Evolutionary conservation across 2,113 vertebrate species (phyloP), one percentile per base, ranked within the genome.

Genomic region (Scatophagus argus): DNA sequence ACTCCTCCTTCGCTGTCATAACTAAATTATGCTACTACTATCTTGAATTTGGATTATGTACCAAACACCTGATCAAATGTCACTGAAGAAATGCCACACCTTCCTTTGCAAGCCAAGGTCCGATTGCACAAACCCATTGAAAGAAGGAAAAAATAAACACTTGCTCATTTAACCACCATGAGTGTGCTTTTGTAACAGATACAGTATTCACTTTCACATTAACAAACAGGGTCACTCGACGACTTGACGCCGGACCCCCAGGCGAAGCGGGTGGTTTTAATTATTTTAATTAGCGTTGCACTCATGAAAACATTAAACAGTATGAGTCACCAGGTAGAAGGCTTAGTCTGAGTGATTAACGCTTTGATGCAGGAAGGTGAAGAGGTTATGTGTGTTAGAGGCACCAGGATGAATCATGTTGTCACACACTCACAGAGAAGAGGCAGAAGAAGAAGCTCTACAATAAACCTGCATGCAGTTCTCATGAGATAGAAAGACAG

Each of bases 131-230:
- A 52, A 5, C 17, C 29, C 16, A 27, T 10, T 60, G 47, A 54
- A 43, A 54, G 36, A 46, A 56, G n/a, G n/a, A 19, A 62, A 59
- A 29, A 13, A 25, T 19, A 56, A 84, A 66, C 46, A 32, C 9
- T 25, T 19, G 2, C 23, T 77, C 4, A 6, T 87, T 85, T 67
- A 52, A 66, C 54, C 38, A 32, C 29, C 8, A 62, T 69, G 13
- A 17, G 46, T 7, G 10, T 27, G 36, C 65, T 61, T 76, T 74
- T 79, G 70, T 27, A 49, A 31, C 5, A 46, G 47, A 63, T 70
- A 41, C 38, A 70, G 49, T 64, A 73, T 51, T 65, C 54, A 67
- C 46, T 71, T 80, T 83, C 81, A 71, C n/a, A 21, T 77, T 41
- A 58, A 58, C 43, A 84, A 70, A 74, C 60, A 32, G 29, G 27